Evolutionary conservation across 2,888 invertebrate species (phyloP).

Genomic region (Limenitis camilla): DNA sequence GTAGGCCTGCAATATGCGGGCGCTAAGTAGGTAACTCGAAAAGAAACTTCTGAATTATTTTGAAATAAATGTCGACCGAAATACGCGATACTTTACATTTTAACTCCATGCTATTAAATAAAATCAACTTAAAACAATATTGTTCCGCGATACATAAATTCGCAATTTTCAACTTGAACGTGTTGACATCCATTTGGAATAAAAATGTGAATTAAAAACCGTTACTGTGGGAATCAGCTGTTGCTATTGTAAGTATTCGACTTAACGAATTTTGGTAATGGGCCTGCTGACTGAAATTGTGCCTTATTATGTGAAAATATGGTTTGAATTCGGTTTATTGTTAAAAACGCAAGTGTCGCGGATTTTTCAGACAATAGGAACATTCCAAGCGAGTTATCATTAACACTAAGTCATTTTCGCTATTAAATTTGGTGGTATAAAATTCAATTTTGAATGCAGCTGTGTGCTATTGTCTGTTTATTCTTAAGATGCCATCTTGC

Average conservation of each 20-base stretch:
- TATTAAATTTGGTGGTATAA: constrained; percentile 17
- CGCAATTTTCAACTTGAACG: constrained; percentile 22
- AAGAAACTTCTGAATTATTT: constrained; percentile 18
- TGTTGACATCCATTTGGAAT: constrained; percentile 21
- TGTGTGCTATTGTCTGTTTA: constrained; percentile 31
- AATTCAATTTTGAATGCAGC: constrained; percentile 19
- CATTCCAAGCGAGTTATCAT: constrained; percentile 12
- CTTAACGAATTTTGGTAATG: constrained; percentile 40
- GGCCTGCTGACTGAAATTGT: constrained; percentile 3
- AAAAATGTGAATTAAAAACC: constrained; percentile 38
- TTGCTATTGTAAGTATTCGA: constrained; percentile 42
- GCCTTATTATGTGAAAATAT: constrained; percentile 13
- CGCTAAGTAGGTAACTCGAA: constrained; percentile 28
- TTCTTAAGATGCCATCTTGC: constrained; percentile 69
- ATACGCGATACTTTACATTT: constrained; percentile 1
- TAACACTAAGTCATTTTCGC: constrained; percentile 19
- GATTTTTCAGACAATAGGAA: constrained; percentile 20
- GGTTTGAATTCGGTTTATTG: constrained; percentile 7
- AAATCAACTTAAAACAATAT: constrained; percentile 13
- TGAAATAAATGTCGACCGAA: neutral
- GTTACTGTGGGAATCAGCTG: constrained; percentile 66
- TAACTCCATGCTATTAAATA: constrained; percentile 3
- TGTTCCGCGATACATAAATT: constrained; percentile 13
- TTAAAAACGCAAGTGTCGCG: constrained; percentile 8
- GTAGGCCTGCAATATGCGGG: constrained; percentile 45